A percentile compares a stretch with the other conserved stretches of the same genome.
These are phyloP conservation scores for Pachycephala philippinensis DNA, from an alignment of 2,113 vertebrate species.

Conservation along the genomic window DNA sequence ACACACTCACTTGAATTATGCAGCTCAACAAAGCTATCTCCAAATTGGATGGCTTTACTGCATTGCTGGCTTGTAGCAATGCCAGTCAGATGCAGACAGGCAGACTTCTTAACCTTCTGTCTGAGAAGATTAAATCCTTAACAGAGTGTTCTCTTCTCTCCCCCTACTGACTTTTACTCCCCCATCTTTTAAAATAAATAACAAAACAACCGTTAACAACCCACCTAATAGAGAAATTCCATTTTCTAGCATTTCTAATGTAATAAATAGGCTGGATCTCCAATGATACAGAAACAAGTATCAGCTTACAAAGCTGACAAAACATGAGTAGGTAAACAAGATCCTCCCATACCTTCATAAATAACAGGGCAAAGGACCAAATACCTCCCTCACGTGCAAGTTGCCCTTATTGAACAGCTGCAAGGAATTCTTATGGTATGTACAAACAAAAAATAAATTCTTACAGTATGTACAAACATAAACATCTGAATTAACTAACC, in stretches of 20 bases:
- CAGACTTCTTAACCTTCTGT: conserved; percentile 47
- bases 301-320: conserved; percentile 4
- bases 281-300: not conserved
- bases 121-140: conserved; percentile 63
- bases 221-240: not conserved
- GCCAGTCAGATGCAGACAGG: conserved; percentile 24
- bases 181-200: not conserved
- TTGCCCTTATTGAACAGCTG: not conserved
- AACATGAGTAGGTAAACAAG: conserved; percentile 6
- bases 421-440: not conserved
- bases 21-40: not conserved
- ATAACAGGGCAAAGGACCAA: not conserved
- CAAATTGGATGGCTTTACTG: conserved; percentile 15
- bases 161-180: not conserved
- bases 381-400: not conserved
- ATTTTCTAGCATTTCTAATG: not conserved
- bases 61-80: not conserved
- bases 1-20: not conserved
- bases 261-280: not conserved
- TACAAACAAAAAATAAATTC: not conserved
- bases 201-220: not conserved
- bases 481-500: not conserved
- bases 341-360: conserved; percentile 1
- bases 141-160: not conserved
- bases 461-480: not conserved